Conservation (phyloP, 2,888 invertebrate species). For the Ceriagrion tenellum region DNA sequence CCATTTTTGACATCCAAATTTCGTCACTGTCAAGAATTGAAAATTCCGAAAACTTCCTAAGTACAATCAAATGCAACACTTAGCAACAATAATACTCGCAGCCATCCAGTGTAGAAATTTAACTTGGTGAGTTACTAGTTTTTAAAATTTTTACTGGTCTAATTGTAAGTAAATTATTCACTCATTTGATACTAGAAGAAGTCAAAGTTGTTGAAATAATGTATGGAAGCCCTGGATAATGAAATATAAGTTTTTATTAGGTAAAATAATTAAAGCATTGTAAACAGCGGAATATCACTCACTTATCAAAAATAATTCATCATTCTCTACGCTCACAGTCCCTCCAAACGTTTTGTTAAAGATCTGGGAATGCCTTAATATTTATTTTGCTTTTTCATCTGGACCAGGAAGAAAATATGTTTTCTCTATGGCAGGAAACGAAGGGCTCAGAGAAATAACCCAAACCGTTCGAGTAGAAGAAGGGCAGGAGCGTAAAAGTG, state of each 20-base stretch:
- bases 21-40: too few relatives aligned
- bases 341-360: background rate
- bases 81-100: too few relatives aligned
- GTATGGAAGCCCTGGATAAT: too few relatives aligned
- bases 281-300: background rate
- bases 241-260: background rate
- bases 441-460: background rate
- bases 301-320: background rate
- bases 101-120: too few relatives aligned
- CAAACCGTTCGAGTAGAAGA: background rate
- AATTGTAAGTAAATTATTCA: too few relatives aligned
- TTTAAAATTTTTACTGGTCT: too few relatives aligned
- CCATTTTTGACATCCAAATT: too few relatives aligned
- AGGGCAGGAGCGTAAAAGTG: background rate
- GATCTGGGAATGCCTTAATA: background rate
- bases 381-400: background rate
- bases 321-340: background rate
- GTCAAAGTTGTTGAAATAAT: too few relatives aligned
- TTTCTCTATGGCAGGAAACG: background rate
- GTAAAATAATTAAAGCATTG: background rate
- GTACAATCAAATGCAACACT: too few relatives aligned
- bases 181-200: too few relatives aligned
- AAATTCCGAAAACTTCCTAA: too few relatives aligned
- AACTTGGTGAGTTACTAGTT: too few relatives aligned
- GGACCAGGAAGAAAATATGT: background rate